Evolutionary conservation across 2,888 invertebrate genomes (phyloP).

Genomic region (Strigamia crassipes): DNA sequence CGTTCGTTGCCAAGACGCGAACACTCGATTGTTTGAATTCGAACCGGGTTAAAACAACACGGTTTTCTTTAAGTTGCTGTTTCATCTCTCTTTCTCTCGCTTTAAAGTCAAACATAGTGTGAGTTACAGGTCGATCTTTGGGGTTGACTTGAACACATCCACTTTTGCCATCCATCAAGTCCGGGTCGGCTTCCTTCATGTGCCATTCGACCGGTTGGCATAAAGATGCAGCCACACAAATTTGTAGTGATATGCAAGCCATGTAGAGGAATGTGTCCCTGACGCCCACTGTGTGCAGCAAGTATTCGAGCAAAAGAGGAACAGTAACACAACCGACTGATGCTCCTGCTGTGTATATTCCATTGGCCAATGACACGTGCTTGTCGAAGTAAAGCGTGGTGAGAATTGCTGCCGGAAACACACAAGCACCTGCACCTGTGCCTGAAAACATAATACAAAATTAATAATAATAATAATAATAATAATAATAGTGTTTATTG

Average conservation of each 20-base stretch:
- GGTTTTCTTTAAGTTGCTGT: not conserved
- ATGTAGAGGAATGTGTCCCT: not conserved
- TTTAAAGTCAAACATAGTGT: not conserved
- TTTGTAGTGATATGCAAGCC: not conserved
- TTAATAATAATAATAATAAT: not conserved
- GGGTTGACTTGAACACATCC: not conserved
- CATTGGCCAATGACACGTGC: conserved; percentile 36
- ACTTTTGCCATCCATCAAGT: not conserved
- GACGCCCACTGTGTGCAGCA: not conserved
- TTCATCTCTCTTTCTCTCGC: not conserved
- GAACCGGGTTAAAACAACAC: not conserved
- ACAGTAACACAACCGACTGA: not conserved
- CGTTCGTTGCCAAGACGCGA: too few species aligned
- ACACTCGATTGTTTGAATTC: too few species aligned
- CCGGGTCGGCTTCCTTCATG: not conserved
- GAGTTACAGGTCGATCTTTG: not conserved
- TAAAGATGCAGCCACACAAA: conserved; percentile 41
- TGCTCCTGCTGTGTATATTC: conserved; percentile 39
- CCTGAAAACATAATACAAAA: conserved; percentile 32
- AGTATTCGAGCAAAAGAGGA: conserved; percentile 12
- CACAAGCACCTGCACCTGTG: not conserved
- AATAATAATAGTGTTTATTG: too few species aligned
- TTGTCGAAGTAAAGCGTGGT: conserved; percentile 26
- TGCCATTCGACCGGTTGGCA: conserved; percentile 43
- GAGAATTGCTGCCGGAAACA: not conserved